These are phyloP conservation scores for Yponomeuta malinellus DNA, from an alignment of 2,888 invertebrate species.

Conservation along the genomic window DNA sequence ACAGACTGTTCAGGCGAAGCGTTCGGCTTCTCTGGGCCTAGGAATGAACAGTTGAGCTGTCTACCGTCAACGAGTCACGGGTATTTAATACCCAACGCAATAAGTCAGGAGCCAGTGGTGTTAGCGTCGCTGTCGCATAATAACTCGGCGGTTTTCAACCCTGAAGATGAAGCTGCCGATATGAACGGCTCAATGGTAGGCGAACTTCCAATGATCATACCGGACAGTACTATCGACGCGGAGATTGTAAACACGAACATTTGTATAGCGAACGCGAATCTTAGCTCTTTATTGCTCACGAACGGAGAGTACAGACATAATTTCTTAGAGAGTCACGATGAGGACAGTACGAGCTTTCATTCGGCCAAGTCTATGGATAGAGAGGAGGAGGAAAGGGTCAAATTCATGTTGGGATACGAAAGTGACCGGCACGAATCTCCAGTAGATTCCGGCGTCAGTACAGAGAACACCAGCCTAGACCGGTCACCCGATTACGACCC, in stretches of 20 bases:
- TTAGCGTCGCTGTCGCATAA: slow-evolving; percentile 70
- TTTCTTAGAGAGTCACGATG: slow-evolving; percentile 39
- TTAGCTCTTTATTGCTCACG: slow-evolving; percentile 72
- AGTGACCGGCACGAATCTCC: slow-evolving; percentile 64
- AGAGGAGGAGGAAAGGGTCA: slow-evolving; percentile 47
- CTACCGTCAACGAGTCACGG: slow-evolving; percentile 79
- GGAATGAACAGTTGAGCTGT: slow-evolving; percentile 63
- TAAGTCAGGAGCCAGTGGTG: slow-evolving; percentile 74
- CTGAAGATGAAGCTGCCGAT: slow-evolving; percentile 49
- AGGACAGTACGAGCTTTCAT: slow-evolving; percentile 53
- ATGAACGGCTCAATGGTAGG: slow-evolving; percentile 37
- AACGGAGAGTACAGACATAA: slow-evolving; percentile 61
- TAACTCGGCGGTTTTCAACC: slow-evolving; percentile 59
- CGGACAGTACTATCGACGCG: slow-evolving; percentile 54
- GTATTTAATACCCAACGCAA: slow-evolving; percentile 78
- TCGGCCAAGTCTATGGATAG: slow-evolving; percentile 47
- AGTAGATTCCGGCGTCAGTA: slow-evolving; percentile 81
- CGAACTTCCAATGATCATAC: slow-evolving; percentile 57
- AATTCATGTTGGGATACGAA: slow-evolving; percentile 68
- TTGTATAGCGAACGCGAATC: slow-evolving; percentile 78
- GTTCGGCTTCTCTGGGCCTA: slow-evolving; percentile 42
- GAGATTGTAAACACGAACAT: slow-evolving; percentile 69
- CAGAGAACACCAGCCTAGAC: slow-evolving; percentile 82
- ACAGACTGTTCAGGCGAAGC: slow-evolving; percentile 42
- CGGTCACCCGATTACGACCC: slow-evolving; percentile 77